Evolutionary conservation across 2,888 invertebrate species (phyloP), one percentile per base, ranked within the genome.

Genomic region (Tipula unca): DNA sequence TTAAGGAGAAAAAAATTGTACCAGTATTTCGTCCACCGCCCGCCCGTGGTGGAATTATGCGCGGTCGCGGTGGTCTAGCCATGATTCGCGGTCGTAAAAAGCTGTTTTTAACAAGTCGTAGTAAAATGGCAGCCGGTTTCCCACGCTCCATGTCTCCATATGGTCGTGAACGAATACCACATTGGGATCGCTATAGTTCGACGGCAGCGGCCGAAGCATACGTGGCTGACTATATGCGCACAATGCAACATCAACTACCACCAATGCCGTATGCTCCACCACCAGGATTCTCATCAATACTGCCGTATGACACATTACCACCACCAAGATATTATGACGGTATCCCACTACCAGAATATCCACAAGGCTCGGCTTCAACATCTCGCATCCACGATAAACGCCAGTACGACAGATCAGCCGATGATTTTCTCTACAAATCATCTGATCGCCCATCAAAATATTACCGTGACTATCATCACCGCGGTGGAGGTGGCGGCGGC

Each of bases 171-270:
- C 91, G 93, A 32, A 91, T 93, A 87, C 93, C 94, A 17, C 91
- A 92, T 84, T 95, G 94, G 93, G 94, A 94, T 89, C 91, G 90
- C 86, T 91, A 93, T 87, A 91, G 92, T 35, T 93, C 94, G 86
- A 94, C 94, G 20, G 94, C 94, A 4, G 94, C 94, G 13, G 96
- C 96, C n/a, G 96, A 96, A 89, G 96, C 96, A 0, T 96, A 96
- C 90, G 95, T 96, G 35, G 96, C 96, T 14, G 97, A 97, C 89
- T 97, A 97, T 89, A 96, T 97, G 95, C 93, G 96, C 39, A 95
- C 95, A 35, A 96, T 96, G 95, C 96, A 96, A 89, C 96, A 96
- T 88, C 96, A 96, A 89, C 90, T 96, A 88, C 96, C 97, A 85
- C 97, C 97, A 54, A 91, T 97, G 89, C 96, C 96, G 29, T 97